Evolutionary conservation across 2,113 vertebrate species (phyloP).

Genomic region (Pampusana beccarii): DNA sequence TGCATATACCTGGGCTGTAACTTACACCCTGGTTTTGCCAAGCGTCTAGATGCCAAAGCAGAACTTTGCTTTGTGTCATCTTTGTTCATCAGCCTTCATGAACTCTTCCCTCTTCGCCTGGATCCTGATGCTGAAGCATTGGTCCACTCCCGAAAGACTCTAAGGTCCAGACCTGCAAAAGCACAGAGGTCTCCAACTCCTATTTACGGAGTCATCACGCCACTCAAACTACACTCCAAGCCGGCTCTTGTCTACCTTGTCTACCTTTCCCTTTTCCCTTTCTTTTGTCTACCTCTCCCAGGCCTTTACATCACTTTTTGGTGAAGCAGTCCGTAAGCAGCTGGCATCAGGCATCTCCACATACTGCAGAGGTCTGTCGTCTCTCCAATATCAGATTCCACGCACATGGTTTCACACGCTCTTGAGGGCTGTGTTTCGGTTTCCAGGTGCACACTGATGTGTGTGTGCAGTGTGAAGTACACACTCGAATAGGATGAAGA

Average conservation of each 20-base stretch:
- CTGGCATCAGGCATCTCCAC: neutral
- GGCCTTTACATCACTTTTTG: neutral
- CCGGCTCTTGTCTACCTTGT: neutral
- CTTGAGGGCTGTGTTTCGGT: neutral
- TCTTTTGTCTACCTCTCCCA: neutral
- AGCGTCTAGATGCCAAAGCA: neutral
- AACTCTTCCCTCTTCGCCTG: neutral
- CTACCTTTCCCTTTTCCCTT: neutral
- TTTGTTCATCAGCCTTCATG: neutral
- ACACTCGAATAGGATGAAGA: neutral
- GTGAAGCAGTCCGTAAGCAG: neutral
- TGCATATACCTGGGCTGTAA: neutral
- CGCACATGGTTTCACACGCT: neutral
- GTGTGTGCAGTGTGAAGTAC: neutral
- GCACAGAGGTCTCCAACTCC: neutral
- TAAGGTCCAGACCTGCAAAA: neutral
- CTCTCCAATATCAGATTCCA: neutral
- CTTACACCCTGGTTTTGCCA: neutral
- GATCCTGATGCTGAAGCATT: neutral
- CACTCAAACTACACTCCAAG: neutral
- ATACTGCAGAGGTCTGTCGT: neutral
- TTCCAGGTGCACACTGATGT: neutral
- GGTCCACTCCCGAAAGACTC: neutral
- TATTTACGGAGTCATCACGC: neutral
- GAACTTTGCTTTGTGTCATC: neutral